Evolutionary conservation across 1,140 invertebrate genomes (phyloP).

Genomic region (Camponotus pennsylvanicus): DNA sequence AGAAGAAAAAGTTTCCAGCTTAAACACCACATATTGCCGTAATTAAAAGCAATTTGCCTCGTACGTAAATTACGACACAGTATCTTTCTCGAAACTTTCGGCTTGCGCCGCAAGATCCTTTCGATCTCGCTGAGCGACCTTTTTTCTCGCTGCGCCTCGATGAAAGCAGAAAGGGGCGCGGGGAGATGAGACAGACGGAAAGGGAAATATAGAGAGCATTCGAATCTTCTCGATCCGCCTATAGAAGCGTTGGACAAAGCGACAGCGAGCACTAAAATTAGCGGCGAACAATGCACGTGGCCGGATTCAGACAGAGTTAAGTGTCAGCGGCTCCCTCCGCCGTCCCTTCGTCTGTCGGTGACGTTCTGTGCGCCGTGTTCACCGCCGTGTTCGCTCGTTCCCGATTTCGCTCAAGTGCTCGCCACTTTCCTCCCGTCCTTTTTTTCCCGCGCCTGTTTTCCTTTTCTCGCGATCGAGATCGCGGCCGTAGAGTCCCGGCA

Average conservation of each 20-base stretch:
- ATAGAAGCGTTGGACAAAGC: conserved; percentile 73
- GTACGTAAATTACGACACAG: conserved; percentile 52
- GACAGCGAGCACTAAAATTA: conserved; percentile 74
- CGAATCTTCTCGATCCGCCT: conserved; percentile 72
- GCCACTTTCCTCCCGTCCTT: conserved; percentile 43
- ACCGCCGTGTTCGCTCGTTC: conserved; percentile 11
- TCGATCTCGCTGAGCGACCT: conserved; percentile 48
- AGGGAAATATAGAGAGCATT: conserved; percentile 66
- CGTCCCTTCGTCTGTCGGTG: conserved; percentile 54
- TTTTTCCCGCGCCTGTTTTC: conserved; percentile 16
- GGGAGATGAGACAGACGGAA: conserved; percentile 19
- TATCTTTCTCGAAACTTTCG: conserved; percentile 45
- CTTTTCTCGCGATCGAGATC: conserved; percentile 58
- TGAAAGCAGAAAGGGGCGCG: conserved; percentile 24
- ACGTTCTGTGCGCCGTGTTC: conserved; percentile 33
- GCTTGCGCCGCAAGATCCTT: conserved; percentile 43
- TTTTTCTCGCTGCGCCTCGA: conserved; percentile 41
- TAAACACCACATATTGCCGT: neutral
- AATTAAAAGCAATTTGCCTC: conserved; percentile 52
- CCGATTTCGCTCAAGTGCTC: conserved; percentile 41
- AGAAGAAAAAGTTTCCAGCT: neutral
- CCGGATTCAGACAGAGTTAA: conserved; percentile 72
- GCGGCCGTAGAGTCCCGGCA: conserved; percentile 1
- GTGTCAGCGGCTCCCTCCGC: conserved; percentile 41
- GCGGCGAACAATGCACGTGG: conserved; percentile 75